phyloP scores from a whole-genome alignment of 2,888 invertebrate genomes.

The Epinotia brunnichana region DNA sequence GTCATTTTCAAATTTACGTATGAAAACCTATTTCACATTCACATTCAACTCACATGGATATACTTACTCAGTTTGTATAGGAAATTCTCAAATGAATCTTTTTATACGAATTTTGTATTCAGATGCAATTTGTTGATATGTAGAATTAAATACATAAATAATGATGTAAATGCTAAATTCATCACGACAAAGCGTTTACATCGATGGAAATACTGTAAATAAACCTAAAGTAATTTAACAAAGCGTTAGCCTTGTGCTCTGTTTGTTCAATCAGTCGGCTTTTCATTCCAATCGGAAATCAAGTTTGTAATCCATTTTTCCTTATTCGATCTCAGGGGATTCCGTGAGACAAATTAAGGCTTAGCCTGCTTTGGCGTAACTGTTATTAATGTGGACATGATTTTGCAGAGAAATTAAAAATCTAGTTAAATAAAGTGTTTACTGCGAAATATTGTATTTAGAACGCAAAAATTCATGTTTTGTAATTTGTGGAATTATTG shows the following conservation, averaged over 20 bases:
- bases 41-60: too few relatives aligned
- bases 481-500: background rate
- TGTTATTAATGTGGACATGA: conserved; percentile 37
- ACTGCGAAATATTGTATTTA: background rate
- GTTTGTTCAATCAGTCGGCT: conserved; percentile 23
- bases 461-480: background rate
- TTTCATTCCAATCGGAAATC: conserved; percentile 36
- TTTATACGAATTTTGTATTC: too few relatives aligned
- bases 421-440: background rate
- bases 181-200: background rate
- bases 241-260: conserved; percentile 1
- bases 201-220: background rate
- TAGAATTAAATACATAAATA: too few relatives aligned
- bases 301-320: conserved; percentile 42
- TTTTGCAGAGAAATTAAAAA: conserved; percentile 32
- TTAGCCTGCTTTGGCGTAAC: conserved; percentile 35
- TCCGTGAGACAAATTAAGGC: conserved; percentile 41
- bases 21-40: too few relatives aligned
- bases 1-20: too few relatives aligned
- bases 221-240: conserved; percentile 8
- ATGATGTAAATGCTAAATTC: background rate
- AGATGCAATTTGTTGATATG: too few relatives aligned
- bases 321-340: conserved; percentile 40
- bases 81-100: too few relatives aligned
- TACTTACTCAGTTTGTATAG: too few relatives aligned